These are phyloP conservation scores for Augochlora pura DNA, from an alignment of 1,140 invertebrate species.

Conservation along the genomic window DNA sequence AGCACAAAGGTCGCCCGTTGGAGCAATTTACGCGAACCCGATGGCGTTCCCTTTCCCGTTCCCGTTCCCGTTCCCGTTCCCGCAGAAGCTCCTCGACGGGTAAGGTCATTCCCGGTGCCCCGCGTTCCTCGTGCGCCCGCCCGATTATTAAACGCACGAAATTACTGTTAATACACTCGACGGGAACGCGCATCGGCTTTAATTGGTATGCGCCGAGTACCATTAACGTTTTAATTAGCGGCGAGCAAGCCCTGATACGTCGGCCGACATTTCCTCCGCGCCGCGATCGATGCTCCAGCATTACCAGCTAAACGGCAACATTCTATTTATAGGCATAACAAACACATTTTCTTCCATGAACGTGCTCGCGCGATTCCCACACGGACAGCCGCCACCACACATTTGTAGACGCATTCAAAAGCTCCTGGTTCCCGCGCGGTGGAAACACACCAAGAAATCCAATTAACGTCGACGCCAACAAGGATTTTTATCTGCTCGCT, in stretches of 20 bases:
- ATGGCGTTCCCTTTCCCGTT: too few relatives aligned
- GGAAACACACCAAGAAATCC: slow-evolving; percentile 11
- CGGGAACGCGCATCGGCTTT: slow-evolving; percentile 28
- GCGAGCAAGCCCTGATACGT: slow-evolving; percentile 27
- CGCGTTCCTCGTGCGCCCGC: background rate
- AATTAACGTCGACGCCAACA: slow-evolving; percentile 4
- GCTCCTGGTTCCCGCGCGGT: background rate
- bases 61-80: too few relatives aligned
- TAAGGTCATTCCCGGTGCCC: background rate
- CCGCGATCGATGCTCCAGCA: slow-evolving; percentile 24
- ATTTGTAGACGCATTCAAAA: too few relatives aligned
- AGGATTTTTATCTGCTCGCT: slow-evolving; percentile 1
- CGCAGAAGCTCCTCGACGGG: too few relatives aligned
- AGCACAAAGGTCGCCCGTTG: too few relatives aligned
- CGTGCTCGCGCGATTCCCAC: too few relatives aligned
- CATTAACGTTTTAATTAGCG: slow-evolving; percentile 40
- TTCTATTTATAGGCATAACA: slow-evolving; percentile 24
- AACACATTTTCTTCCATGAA: background rate
- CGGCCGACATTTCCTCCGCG: slow-evolving; percentile 34
- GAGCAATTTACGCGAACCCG: too few relatives aligned
- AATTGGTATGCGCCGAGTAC: slow-evolving; percentile 28
- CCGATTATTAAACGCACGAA: slow-evolving; percentile 35
- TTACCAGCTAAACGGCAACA: slow-evolving; percentile 26
- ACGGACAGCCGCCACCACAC: background rate
- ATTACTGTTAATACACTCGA: slow-evolving; percentile 35